These are phyloP conservation scores for Nephrotoma flavescens DNA, from an alignment of 2,888 invertebrate genomes.

Conservation along the genomic window DNA sequence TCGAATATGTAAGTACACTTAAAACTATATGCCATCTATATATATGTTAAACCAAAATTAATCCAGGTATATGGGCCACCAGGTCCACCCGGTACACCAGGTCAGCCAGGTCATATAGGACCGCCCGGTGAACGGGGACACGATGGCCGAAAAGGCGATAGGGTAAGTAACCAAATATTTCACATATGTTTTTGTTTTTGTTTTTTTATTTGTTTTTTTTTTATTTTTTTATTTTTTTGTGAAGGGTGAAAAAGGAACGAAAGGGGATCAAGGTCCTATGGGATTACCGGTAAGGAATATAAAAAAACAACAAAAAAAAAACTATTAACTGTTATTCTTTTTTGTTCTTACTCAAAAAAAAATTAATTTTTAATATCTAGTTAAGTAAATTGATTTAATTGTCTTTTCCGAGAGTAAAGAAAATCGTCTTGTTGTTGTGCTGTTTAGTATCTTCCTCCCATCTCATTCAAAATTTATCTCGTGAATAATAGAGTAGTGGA, in stretches of 20 bases:
- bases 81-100: constrained; percentile 42
- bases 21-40: constrained; percentile 2
- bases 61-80: constrained; percentile 45
- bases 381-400: background rate
- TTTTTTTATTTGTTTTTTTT: constrained; percentile 3
- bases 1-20: constrained; percentile 29
- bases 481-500: background rate
- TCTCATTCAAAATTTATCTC: background rate
- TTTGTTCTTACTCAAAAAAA: background rate
- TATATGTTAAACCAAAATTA: background rate
- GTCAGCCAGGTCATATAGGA: constrained; percentile 49
- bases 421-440: background rate
- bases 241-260: constrained; percentile 29
- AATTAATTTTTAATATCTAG: background rate
- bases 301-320: constrained; percentile 1
- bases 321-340: background rate
- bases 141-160: constrained; percentile 66
- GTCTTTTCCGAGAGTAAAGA: background rate
- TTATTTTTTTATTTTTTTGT: constrained; percentile 10
- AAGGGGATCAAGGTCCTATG: constrained; percentile 63
- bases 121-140: constrained; percentile 44
- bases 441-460: background rate
- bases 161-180: constrained; percentile 38
- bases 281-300: constrained; percentile 74
- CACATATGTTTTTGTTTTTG: constrained; percentile 4